Percentiles rank a stretch among this genome's conserved stretches.
phyloP scores from a whole-genome alignment of 2,888 invertebrate genomes.

The Gibbula magus region DNA sequence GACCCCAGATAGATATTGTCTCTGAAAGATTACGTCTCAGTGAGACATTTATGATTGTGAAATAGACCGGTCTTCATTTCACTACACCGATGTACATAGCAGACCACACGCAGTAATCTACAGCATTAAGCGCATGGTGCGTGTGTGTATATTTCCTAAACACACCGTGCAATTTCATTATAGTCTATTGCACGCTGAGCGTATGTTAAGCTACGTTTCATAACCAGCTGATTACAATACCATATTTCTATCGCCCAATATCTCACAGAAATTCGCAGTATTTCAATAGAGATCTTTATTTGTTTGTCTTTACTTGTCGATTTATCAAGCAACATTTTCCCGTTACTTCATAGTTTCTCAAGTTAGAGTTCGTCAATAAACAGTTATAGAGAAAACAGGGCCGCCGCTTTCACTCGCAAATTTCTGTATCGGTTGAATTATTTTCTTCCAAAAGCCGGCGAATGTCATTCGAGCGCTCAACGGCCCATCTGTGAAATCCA shows the following conservation, averaged over 20 bases:
- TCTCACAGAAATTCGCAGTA: neutral
- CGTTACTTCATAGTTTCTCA: neutral
- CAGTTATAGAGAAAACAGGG: neutral
- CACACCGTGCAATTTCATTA: neutral
- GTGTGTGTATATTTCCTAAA: neutral
- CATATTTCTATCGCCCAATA: neutral
- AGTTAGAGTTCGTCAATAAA: constrained; percentile 9
- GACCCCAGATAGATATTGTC: too few relatives aligned
- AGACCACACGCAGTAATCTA: neutral
- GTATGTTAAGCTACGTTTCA: constrained; percentile 3
- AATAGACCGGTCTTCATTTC: neutral
- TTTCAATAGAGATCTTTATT: constrained; percentile 1
- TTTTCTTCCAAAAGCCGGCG: neutral
- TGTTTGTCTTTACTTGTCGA: constrained; percentile 9
- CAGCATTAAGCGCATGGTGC: neutral
- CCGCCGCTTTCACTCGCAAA: neutral
- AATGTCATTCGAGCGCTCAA: constrained; percentile 21
- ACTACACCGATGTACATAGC: neutral
- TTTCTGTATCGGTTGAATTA: neutral
- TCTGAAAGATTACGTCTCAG: too few relatives aligned
- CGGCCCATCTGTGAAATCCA: constrained; percentile 4
- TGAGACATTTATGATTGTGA: too few relatives aligned
- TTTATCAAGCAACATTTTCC: neutral
- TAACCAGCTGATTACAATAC: constrained; percentile 1
- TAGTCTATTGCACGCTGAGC: neutral